Evolutionary conservation across 64 coral and sea anemone genomes (phyloP).

Genomic region (Porites australiensis): DNA sequence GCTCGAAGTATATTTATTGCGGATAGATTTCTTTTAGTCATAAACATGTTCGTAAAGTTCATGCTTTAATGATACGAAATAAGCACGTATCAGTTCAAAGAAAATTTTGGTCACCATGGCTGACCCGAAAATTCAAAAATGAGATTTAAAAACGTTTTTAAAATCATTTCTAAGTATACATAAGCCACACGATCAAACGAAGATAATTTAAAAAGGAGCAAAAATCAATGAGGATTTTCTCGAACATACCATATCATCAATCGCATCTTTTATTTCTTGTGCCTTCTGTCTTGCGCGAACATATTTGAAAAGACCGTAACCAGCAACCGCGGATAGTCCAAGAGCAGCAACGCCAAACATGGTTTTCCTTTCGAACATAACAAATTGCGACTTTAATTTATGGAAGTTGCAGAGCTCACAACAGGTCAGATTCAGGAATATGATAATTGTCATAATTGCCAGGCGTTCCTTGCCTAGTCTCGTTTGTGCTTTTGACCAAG

Average conservation of each 20-base stretch:
- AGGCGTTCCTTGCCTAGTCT: not conserved
- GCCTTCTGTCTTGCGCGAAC: conserved; percentile 13
- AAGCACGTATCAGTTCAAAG: too few relatives aligned
- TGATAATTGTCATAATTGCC: not conserved
- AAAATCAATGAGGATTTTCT: not conserved
- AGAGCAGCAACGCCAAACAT: conserved; percentile 76
- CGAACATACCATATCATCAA: conserved; percentile 56
- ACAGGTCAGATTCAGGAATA: not conserved
- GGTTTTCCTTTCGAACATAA: conserved; percentile 48
- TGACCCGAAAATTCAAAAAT: not conserved
- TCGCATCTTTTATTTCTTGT: conserved; percentile 35
- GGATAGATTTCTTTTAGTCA: not conserved
- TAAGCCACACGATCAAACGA: not conserved
- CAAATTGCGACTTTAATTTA: conserved; percentile 21
- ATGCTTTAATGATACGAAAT: too few relatives aligned
- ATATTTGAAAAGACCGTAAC: conserved; percentile 70
- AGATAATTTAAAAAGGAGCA: not conserved
- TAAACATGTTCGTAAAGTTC: not conserved
- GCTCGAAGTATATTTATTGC: not conserved
- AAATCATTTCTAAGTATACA: not conserved
- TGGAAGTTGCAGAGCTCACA: not conserved
- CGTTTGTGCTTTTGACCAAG: too few relatives aligned
- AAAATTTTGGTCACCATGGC: too few relatives aligned
- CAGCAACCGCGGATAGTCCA: conserved; percentile 56
- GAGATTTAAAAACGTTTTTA: not conserved